Evolutionary conservation across 2,888 invertebrate genomes (phyloP).

Genomic region (Autographa gamma): DNA sequence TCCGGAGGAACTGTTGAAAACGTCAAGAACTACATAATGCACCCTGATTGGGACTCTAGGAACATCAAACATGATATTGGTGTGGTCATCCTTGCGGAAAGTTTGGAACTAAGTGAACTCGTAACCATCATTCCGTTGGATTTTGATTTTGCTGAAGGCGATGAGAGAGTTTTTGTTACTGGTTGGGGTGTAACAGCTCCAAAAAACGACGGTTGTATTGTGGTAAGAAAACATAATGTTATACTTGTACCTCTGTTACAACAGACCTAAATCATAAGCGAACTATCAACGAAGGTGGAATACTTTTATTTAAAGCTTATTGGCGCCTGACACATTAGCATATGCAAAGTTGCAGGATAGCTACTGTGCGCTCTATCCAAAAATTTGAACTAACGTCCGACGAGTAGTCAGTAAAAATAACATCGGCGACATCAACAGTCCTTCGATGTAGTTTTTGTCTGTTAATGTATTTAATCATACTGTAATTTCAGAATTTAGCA

Average conservation of each 20-base stretch:
- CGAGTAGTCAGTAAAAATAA: no score
- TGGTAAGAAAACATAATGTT: constrained; percentile 37
- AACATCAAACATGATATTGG: constrained; percentile 52
- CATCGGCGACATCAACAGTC: no score
- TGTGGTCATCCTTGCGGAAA: constrained; percentile 20
- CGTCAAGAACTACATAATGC: constrained; percentile 37
- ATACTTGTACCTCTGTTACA: neutral
- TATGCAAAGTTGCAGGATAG: neutral
- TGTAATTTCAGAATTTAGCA: constrained; percentile 45
- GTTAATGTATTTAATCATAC: no score
- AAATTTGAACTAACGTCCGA: neutral
- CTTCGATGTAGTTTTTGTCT: no score
- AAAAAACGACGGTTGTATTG: constrained; percentile 27
- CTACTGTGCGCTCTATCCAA: neutral
- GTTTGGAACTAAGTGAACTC: constrained; percentile 25
- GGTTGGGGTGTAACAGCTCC: constrained; percentile 64
- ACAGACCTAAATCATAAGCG: neutral
- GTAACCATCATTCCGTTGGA: constrained; percentile 34
- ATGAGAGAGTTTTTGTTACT: constrained; percentile 40
- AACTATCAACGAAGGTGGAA: neutral
- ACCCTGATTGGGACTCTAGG: constrained; percentile 51
- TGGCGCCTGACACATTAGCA: neutral
- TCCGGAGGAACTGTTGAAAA: constrained; percentile 43
- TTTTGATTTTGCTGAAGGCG: constrained; percentile 38
- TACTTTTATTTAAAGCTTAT: neutral